Conservation (phyloP, 2,797 vertebrate species). For the Capromys pilorides region DNA sequence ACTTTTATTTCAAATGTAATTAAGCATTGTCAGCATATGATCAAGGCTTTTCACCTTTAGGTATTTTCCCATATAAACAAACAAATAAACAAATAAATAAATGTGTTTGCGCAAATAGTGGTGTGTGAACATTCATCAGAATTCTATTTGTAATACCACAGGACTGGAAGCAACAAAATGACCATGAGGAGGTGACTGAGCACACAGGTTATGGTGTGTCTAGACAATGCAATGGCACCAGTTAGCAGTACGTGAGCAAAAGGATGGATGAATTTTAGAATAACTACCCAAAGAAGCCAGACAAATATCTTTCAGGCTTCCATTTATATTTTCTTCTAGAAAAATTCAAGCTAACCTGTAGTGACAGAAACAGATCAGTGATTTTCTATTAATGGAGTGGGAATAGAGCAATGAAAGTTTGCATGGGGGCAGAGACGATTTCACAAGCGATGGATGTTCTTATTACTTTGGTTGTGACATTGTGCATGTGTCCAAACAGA, state of each 20-base stretch:
- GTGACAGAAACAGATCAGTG: neutral
- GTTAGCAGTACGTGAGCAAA: neutral
- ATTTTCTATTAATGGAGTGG: neutral
- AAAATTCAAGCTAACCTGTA: neutral
- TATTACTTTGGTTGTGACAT: neutral
- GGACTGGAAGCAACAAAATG: neutral
- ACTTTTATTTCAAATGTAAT: neutral
- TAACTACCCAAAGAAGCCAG: neutral
- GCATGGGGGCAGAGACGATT: neutral
- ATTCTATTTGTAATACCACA: neutral
- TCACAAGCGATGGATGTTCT: neutral
- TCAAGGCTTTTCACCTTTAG: neutral
- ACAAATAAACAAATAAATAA: neutral
- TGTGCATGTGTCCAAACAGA: neutral
- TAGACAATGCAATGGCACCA: neutral
- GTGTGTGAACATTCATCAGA: neutral
- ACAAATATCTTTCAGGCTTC: neutral
- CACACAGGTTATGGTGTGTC: neutral
- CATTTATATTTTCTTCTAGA: neutral
- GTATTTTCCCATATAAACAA: neutral
- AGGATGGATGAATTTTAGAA: neutral
- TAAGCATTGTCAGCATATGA: neutral
- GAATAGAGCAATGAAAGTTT: neutral
- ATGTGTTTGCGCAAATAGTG: neutral
- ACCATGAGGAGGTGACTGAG: neutral